Evolutionary conservation across 2,797 vertebrate genomes (phyloP), one percentile per base, ranked within the genome.

Genomic region (Alcedo quadribrachys): DNA sequence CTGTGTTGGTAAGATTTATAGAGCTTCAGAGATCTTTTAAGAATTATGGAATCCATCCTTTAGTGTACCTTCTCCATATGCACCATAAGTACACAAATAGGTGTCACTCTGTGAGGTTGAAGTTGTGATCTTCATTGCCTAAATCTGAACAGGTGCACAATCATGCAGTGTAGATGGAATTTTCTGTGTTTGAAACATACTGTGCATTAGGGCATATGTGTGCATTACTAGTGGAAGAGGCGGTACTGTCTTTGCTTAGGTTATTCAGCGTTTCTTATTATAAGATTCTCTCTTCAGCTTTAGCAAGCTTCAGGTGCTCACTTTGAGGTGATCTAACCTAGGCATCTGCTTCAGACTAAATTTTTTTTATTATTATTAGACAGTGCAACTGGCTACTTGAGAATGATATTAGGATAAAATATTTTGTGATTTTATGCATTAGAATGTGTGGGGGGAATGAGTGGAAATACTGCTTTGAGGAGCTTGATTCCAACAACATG

Each of bases 161-260:
- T 78, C 37, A 28, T 28, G 58, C 58, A 32, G 32, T 5, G 5
- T 48, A n/a, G 10, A 11, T 6, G 58, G 50, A 60, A 18, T 25
- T 82, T 89, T 67, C n/a, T 1, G 0, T 71, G 22, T 61, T 48
- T 82, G 57, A 70, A 77, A 32, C 16, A 18, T 6, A 1, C 6
- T 14, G 8, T 37, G 3, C 87, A 0, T 73, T 42, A 46, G 12
- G 19, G 21, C 19, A 9, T 32, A 11, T 0, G 0, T 19, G 7
- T 62, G 13, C 9, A 6, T 11, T 74, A 12, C 30, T 43, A 53
- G 61, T 27, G 76, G 19, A 82, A 53, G 32, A 67, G 40, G 20
- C 27, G 87, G n/a, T 30, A 12, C 43, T 83, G 9, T 43, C 43
- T n/a, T 0, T 42, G 7, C 55, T 78, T 54, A 82, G 22, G 8